phyloP scores from a whole-genome alignment of 1,140 invertebrate species.

The Sarcophaga bullata region DNA sequence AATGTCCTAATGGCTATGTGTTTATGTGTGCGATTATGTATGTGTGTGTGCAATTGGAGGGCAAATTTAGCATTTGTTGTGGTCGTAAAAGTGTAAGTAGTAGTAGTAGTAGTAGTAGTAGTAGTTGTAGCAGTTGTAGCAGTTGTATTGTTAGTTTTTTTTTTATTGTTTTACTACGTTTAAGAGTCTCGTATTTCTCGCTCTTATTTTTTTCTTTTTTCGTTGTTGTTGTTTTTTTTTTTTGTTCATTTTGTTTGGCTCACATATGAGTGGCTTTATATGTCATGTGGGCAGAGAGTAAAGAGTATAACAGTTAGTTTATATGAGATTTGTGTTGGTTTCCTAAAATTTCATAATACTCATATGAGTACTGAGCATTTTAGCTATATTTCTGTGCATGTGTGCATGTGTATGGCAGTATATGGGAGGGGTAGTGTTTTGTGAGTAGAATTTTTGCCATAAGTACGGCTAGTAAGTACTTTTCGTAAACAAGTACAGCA shows the following conservation, averaged over 20 bases:
- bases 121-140: not conserved
- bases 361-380: no score
- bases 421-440: not conserved
- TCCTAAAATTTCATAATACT: not conserved
- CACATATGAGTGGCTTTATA: no score
- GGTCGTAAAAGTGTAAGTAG: conserved; percentile 21
- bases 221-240: not conserved
- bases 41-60: not conserved
- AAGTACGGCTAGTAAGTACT: conserved; percentile 22
- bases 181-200: not conserved
- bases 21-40: not conserved
- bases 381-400: no score
- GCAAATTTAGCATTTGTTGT: conserved; percentile 12
- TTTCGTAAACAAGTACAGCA: conserved; percentile 3
- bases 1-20: no score
- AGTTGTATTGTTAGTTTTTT: not conserved
- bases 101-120: not conserved
- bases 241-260: not conserved
- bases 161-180: conserved; percentile 15
- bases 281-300: no score
- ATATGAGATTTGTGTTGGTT: not conserved
- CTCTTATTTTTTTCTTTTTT: not conserved
- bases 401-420: no score
- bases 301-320: no score
- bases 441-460: not conserved